Base-by-base conservation (phyloP, 2,888 invertebrate species). In the Drosophila acutilabella region DNA sequence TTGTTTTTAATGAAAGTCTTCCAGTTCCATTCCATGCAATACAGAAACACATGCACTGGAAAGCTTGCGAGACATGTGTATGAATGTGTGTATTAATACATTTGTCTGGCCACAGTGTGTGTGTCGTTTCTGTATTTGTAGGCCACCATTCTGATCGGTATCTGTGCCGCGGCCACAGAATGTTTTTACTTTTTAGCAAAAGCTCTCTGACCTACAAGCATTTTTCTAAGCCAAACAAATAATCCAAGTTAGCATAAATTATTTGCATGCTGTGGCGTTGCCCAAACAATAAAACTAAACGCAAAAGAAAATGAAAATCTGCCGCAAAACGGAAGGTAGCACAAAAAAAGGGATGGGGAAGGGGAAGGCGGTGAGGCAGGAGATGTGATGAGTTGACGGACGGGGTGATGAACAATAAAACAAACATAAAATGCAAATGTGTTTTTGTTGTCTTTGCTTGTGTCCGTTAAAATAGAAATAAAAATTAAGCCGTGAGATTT, bases 401-500 rank as follows among this genome's bases (percentile, higher is more conserved):
- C 66, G 56, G 67, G 44, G 57, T 61, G 73, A 30, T 44, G 71
- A 77, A 77, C 77, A 89, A 82, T 81, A 85, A 82, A 78, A 81
- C 81, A 89, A 87, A 77, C 84, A 83, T 77, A 73, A 88, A 84
- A 88, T 86, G 80, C 77, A 78, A 81, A 84, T 88, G 78, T 61
- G 51, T 58, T 42, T 36, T 51, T 51, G 30, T 51, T 51, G 42
- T 44, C 30, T 47, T 61, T 67, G 64, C 59, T 52, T 45, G 62
- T 64, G 71, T 74, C 84, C 84, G 84, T 84, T 80, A 71, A 84
- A 81, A 79, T 78, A 81, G 66, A 79, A 68, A 88, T 81, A 81
- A 59, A 82, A 82, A 82, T 82, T 86, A 83, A 80, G 89, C 89
- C 88, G 83, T 84, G 84, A 78, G 83, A 83, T 88, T 65, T 83